Conservation (phyloP, 2,888 invertebrate genomes). For the Hyppa rectilinea region DNA sequence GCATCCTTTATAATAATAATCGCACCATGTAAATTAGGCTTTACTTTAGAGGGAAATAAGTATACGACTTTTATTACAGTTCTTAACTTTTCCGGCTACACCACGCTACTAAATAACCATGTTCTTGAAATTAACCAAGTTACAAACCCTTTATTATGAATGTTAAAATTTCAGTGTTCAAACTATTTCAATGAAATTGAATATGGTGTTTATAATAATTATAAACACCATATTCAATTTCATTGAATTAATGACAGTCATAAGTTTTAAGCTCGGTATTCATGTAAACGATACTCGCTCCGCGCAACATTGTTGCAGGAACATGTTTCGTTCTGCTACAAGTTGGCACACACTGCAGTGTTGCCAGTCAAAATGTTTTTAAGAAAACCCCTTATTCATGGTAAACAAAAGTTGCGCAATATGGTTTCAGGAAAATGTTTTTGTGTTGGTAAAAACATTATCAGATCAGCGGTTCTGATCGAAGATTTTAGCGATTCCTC, state of each 20-base stretch:
- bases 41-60: conserved; percentile 12
- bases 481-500: not conserved
- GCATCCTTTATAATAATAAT: no score
- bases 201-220: not conserved
- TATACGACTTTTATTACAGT: not conserved
- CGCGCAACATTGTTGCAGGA: not conserved
- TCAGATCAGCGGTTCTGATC: conserved; percentile 11
- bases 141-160: not conserved
- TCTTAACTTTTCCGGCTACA: conserved; percentile 6
- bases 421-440: no score
- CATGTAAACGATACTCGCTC: not conserved
- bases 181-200: not conserved
- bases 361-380: not conserved
- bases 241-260: conserved; percentile 3
- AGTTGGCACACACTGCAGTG: not conserved
- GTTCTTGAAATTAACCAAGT: conserved; percentile 1
- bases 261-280: not conserved
- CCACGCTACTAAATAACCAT: conserved; percentile 1
- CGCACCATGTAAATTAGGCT: no score
- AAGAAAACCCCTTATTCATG: no score
- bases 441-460: no score
- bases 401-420: no score
- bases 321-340: conserved; percentile 2
- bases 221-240: no score
- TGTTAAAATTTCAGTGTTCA: not conserved